Percentiles rank a stretch among this genome's conserved stretches.
These are phyloP conservation scores for Phymastichus coffea DNA, from an alignment of 1,140 invertebrate species.

Conservation along the genomic window DNA sequence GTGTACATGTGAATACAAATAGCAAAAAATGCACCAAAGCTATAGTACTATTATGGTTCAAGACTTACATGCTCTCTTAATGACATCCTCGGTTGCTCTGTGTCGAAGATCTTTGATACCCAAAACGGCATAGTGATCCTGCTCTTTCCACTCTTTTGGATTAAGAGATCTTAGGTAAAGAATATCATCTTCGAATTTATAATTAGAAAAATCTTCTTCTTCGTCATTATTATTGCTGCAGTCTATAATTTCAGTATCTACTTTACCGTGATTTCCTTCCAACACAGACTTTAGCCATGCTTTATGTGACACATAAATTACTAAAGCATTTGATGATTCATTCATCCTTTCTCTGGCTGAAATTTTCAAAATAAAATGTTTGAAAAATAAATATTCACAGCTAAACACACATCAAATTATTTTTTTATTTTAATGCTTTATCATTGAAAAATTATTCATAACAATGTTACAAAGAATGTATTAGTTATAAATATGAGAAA, in stretches of 20 bases:
- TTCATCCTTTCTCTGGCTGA: conserved; percentile 16
- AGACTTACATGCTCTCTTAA: conserved; percentile 87
- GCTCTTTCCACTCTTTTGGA: conserved; percentile 96
- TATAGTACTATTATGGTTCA: conserved; percentile 14
- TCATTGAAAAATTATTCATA: too few species aligned
- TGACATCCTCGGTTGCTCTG: conserved; percentile 86
- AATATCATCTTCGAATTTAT: conserved; percentile 77
- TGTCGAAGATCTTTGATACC: conserved; percentile 79
- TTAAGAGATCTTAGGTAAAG: conserved; percentile 84
- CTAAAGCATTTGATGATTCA: conserved; percentile 36
- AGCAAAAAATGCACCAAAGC: conserved; percentile 15
- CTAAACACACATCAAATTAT: too few species aligned
- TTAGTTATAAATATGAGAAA: too few species aligned
- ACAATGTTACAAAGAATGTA: too few species aligned
- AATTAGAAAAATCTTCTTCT: conserved; percentile 62
- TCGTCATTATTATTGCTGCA: conserved; percentile 38
- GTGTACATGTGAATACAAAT: conserved; percentile 26
- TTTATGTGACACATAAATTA: conserved; percentile 46
- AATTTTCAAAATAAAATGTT: too few species aligned
- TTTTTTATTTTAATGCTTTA: too few species aligned
- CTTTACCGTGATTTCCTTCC: conserved; percentile 30
- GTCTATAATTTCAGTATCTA: conserved; percentile 9
- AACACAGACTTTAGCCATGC: conserved; percentile 45
- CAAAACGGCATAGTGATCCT: conserved; percentile 94
- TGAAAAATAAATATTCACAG: too few species aligned